Conservation (phyloP, 2,888 invertebrate species). For the Ectemnius continuus region DNA sequence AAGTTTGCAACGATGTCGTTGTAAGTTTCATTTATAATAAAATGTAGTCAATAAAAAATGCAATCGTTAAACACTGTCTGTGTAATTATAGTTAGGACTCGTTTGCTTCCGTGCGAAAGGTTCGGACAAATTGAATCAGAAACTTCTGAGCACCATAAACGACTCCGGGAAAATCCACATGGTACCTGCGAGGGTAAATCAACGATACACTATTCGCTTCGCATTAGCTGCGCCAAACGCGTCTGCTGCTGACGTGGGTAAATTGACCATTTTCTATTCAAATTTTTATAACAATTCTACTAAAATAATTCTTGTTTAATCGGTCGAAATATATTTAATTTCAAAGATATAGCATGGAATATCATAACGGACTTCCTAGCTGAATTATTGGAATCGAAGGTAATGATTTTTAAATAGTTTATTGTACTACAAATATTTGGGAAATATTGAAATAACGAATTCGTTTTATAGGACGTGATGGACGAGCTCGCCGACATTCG, state of each 20-base stretch:
- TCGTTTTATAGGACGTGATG: slow-evolving; percentile 79
- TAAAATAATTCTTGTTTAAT: not conserved
- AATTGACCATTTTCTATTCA: slow-evolving; percentile 35
- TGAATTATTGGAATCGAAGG: slow-evolving; percentile 86
- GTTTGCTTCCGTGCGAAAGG: slow-evolving; percentile 95
- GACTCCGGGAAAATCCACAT: slow-evolving; percentile 97
- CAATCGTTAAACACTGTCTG: not conserved
- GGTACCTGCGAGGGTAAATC: slow-evolving; percentile 95
- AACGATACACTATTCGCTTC: slow-evolving; percentile 94
- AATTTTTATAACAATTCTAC: not conserved
- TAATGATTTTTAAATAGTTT: slow-evolving; percentile 30
- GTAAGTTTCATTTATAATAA: slow-evolving; percentile 78
- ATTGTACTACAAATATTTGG: too few species aligned
- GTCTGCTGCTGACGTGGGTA: slow-evolving; percentile 89
- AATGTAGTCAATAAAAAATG: not conserved
- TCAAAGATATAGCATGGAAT: slow-evolving; percentile 89
- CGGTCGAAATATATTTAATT: not conserved
- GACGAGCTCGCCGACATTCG: slow-evolving; percentile 88
- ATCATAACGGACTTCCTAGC: slow-evolving; percentile 89
- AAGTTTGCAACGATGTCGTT: slow-evolving; percentile 95
- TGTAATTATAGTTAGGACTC: slow-evolving; percentile 85
- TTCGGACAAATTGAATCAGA: slow-evolving; percentile 90
- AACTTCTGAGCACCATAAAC: slow-evolving; percentile 93
- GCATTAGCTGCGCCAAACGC: slow-evolving; percentile 96
- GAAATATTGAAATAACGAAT: too few species aligned